These are phyloP conservation scores for Schizopygopsis malacanthus DNA, from an alignment of 2,797 vertebrate species.

Conservation along the genomic window DNA sequence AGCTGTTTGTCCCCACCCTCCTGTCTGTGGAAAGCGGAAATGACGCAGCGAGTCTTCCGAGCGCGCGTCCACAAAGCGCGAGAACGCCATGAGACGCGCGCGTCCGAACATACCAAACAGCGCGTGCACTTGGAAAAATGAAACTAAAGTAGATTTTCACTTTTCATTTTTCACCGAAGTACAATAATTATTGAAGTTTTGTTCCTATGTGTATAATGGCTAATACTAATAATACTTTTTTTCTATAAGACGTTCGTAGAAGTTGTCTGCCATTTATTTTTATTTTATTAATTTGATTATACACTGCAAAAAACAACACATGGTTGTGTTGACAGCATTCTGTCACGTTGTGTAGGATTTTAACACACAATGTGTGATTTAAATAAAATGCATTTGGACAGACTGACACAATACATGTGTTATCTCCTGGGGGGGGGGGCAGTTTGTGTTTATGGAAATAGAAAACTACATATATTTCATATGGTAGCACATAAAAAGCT, in stretches of 20 bases:
- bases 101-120: background rate
- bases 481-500: too few species aligned
- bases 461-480: too few species aligned
- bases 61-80: background rate
- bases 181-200: background rate
- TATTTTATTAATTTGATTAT: background rate
- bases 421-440: too few species aligned
- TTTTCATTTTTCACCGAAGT: background rate
- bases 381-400: too few species aligned
- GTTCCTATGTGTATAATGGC: background rate
- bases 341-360: too few species aligned
- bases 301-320: too few species aligned
- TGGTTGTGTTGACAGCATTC: too few species aligned
- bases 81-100: too few species aligned
- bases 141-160: background rate
- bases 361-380: too few species aligned
- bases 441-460: too few species aligned
- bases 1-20: conserved; percentile 82
- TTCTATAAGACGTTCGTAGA: too few species aligned
- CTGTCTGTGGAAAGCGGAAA: conserved; percentile 65
- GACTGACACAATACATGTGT: too few species aligned
- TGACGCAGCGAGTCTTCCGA: conserved; percentile 57
- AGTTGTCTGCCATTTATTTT: background rate
- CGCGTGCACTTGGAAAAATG: background rate
- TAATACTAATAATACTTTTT: background rate